These are phyloP conservation scores for Tupaia tana DNA, from an alignment of 2,113 vertebrate genomes.

Conservation along the genomic window DNA sequence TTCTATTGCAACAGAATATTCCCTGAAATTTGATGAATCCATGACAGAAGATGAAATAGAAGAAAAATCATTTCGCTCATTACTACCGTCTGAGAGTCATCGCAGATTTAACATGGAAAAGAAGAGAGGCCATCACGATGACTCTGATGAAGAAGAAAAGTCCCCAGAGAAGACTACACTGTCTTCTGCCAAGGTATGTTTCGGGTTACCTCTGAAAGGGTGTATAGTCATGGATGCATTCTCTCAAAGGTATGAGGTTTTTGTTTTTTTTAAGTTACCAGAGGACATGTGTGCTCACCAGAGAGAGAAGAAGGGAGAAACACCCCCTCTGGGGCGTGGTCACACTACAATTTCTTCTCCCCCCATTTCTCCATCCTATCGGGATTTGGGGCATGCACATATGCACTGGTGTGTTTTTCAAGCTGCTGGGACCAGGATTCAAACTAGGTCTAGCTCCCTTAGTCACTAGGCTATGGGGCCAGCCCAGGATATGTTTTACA, in stretches of 20 bases:
- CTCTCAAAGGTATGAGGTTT: neutral
- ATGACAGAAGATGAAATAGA: constrained; percentile 98
- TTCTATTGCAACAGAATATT: constrained; percentile 94
- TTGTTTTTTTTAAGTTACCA: too few species aligned
- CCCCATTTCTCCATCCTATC: too few species aligned
- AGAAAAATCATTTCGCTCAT: constrained; percentile 95
- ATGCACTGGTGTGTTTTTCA: too few species aligned
- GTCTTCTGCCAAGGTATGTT: constrained; percentile 89
- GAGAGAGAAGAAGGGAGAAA: too few species aligned
- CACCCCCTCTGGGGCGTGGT: too few species aligned
- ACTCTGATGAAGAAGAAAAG: constrained; percentile 93
- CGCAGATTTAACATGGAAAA: constrained; percentile 94
- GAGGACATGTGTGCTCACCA: too few species aligned
- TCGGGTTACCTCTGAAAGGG: neutral
- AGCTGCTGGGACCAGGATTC: too few species aligned
- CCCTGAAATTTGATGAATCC: constrained; percentile 96
- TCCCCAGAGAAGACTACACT: constrained; percentile 84
- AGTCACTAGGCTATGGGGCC: too few species aligned
- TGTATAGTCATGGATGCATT: neutral
- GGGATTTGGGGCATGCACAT: too few species aligned
- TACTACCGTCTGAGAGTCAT: constrained; percentile 96
- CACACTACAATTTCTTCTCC: too few species aligned
- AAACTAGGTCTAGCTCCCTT: too few species aligned
- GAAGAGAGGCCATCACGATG: constrained; percentile 89
- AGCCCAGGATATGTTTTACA: neutral